Evolutionary conservation across 64 coral and sea anemone genomes (phyloP).

Genomic region (Trachythela sp.): DNA sequence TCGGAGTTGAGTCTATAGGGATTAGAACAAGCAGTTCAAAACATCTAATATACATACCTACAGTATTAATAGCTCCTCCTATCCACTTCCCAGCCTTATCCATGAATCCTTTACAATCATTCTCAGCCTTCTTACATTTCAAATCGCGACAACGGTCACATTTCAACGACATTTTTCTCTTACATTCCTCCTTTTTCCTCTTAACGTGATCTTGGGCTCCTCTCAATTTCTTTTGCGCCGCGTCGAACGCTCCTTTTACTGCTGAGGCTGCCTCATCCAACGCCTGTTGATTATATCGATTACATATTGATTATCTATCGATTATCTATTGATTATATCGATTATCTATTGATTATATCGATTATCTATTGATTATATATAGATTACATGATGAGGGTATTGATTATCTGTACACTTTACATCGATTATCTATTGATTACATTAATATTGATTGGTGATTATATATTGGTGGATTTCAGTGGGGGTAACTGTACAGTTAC

Average conservation of each 20-base stretch:
- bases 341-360: too few relatives aligned
- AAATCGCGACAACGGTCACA: constrained; percentile 75
- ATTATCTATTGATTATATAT: too few relatives aligned
- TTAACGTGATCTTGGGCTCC: constrained; percentile 69
- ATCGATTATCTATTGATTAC: too few relatives aligned
- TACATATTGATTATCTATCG: neutral
- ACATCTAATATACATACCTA: constrained; percentile 33
- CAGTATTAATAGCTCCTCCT: constrained; percentile 77
- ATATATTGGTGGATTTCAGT: too few relatives aligned
- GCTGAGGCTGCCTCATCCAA: constrained; percentile 75
- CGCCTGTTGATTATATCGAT: constrained; percentile 40
- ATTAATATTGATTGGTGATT: too few relatives aligned
- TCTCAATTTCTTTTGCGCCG: constrained; percentile 61
- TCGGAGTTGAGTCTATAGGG: constrained; percentile 51
- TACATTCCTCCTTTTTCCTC: constrained; percentile 81
- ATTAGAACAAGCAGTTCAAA: neutral
- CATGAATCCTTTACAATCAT: constrained; percentile 80
- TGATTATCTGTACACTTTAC: too few relatives aligned
- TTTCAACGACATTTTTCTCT: constrained; percentile 83
- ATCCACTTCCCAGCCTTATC: constrained; percentile 83
- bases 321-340: neutral
- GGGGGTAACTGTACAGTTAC: too few relatives aligned
- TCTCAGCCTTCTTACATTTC: constrained; percentile 74
- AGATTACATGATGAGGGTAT: too few relatives aligned
- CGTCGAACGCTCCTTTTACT: constrained; percentile 78